Evolutionary conservation across 2,797 vertebrate genomes (phyloP).

Genomic region (Tragopan temminckii): DNA sequence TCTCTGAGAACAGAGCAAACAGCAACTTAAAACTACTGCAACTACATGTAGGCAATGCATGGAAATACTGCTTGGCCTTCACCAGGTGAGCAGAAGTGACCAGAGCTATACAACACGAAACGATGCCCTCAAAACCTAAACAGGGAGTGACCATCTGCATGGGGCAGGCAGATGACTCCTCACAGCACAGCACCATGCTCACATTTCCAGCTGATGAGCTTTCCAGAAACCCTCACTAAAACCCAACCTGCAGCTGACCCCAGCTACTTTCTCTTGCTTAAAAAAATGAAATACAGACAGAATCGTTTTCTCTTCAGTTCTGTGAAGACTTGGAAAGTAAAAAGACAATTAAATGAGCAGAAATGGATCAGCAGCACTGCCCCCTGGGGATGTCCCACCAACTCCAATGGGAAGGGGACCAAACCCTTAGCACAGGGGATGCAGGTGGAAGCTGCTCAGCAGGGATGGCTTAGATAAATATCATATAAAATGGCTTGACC

Average conservation of each 20-base stretch:
- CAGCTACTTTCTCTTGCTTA: neutral
- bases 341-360: neutral
- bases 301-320: neutral
- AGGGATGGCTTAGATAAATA: conserved; percentile 36
- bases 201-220: neutral
- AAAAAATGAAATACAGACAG: neutral
- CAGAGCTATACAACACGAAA: neutral
- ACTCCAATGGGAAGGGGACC: neutral
- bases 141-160: neutral
- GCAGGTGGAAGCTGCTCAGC: conserved; percentile 12
- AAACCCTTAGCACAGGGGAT: neutral
- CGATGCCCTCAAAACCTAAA: neutral
- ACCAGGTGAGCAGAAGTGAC: accelerated
- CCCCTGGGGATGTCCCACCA: neutral
- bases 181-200: neutral
- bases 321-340: neutral
- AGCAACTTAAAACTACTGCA: neutral
- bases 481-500: conserved; percentile 47
- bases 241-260: neutral
- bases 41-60: accelerated
- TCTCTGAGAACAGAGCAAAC: neutral
- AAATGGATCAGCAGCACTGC: accelerated
- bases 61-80: neutral
- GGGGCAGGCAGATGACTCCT: neutral
- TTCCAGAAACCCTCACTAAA: neutral